Evolutionary conservation across 2,113 vertebrate species (phyloP).

Genomic region (Pedetes capensis): DNA sequence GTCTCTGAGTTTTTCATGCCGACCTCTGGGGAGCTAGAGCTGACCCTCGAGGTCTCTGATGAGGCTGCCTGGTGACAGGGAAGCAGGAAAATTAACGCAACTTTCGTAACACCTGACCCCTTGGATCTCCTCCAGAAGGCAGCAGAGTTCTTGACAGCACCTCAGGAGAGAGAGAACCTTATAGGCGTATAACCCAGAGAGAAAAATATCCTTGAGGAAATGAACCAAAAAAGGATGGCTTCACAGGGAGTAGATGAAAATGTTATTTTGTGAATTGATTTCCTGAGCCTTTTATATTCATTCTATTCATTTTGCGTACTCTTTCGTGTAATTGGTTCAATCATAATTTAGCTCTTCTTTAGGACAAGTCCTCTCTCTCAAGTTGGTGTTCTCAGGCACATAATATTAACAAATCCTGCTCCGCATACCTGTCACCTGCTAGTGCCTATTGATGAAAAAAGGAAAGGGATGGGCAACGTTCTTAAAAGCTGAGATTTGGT

Average conservation of each 20-base stretch:
- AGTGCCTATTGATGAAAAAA: not conserved
- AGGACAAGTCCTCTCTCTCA: not conserved
- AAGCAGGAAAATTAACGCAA: not conserved
- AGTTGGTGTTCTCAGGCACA: not conserved
- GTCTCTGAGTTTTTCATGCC: not conserved
- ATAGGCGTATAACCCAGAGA: not conserved
- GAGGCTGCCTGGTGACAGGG: not conserved
- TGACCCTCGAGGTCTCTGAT: not conserved
- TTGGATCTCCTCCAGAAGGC: not conserved
- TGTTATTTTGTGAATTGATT: not conserved
- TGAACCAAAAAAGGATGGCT: not conserved
- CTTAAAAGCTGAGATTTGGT: not conserved
- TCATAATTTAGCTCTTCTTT: not conserved
- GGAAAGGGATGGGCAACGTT: not conserved
- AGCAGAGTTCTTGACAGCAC: not conserved
- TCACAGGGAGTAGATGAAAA: not conserved
- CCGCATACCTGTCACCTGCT: not conserved
- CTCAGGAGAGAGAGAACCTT: not conserved
- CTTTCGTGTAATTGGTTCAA: not conserved
- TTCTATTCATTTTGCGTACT: not conserved
- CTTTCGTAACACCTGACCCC: not conserved
- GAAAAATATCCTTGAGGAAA: conserved; percentile 18
- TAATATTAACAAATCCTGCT: not conserved
- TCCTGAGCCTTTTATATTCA: not conserved
- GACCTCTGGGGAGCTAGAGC: not conserved